Conservation (phyloP, 1,140 invertebrate species). For the Orius insidiosus region DNA sequence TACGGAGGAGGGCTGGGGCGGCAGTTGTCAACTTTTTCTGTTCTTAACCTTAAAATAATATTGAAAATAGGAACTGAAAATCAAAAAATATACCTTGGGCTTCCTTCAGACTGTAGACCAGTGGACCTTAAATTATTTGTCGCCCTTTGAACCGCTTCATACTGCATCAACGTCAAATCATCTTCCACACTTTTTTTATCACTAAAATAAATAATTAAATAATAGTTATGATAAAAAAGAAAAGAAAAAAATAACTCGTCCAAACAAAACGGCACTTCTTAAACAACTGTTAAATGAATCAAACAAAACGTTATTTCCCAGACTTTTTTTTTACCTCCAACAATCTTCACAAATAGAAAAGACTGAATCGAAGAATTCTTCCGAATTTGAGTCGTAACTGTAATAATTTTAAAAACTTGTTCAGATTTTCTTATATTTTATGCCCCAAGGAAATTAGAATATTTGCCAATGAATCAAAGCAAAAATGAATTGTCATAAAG, state of each 20-base stretch:
- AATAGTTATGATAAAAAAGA: neutral
- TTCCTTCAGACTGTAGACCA: slow-evolving; percentile 12
- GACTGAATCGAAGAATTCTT: slow-evolving; percentile 20
- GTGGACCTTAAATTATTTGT: slow-evolving; percentile 22
- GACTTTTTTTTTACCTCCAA: slow-evolving; percentile 17
- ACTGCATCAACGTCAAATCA: slow-evolving; percentile 24
- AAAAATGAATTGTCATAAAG: too few relatives aligned
- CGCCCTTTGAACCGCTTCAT: slow-evolving; percentile 23
- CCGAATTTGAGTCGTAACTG: slow-evolving; percentile 18
- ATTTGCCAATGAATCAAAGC: too few relatives aligned
- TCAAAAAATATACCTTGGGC: slow-evolving; percentile 13
- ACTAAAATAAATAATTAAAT: neutral
- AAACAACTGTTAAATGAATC: slow-evolving; percentile 1
- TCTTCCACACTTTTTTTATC: slow-evolving; percentile 1
- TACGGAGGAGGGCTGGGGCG: slow-evolving; percentile 16
- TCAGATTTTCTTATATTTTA: too few relatives aligned
- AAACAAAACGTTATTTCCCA: slow-evolving; percentile 8
- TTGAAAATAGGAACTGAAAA: slow-evolving; percentile 6
- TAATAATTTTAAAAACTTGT: slow-evolving; percentile 11
- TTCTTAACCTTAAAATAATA: neutral
- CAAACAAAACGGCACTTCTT: neutral
- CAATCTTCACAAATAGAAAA: slow-evolving; percentile 20
- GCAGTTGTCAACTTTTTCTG: slow-evolving; percentile 3
- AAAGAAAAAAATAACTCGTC: slow-evolving; percentile 1
- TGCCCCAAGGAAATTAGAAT: too few relatives aligned